Evolutionary conservation across 2,113 vertebrate species (phyloP), one percentile per base, ranked within the genome.

Genomic region (Centrocercus urophasianus): DNA sequence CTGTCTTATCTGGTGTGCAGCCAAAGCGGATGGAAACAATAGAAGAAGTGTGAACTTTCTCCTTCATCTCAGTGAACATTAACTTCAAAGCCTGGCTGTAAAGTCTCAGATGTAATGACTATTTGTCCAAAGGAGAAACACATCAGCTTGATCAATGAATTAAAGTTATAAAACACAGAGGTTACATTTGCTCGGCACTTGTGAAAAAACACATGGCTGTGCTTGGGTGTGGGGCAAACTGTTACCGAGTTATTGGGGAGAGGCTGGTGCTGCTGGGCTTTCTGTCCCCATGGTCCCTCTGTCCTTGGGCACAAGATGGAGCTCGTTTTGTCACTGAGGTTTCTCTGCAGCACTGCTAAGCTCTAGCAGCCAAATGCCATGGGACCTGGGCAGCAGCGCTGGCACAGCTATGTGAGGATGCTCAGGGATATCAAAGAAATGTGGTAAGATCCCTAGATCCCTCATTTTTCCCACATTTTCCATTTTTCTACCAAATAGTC

Each of bases 21-120:
- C 83, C 88, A 84, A 90, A 87, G 59, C 79, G 81, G 27, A 93
- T 93, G 95, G 94, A 96, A 95, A 86, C 83, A 91, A 86, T 74
- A 80, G 87, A n/a, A 88, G 83, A 96, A 91, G 95, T 96, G 95
- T 94, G 93, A 96, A 97, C 87, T 87, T 94, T 94, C 94, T 95
- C 93, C 80, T 93, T 96, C 94, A 91, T 96, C 96, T 96, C 67
- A 81, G 85, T 90, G 86, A 86, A 96, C 96, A 95, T 96, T 97
- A 96, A 92, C 90, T 92, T 93, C 85, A 89, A 96, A 96, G 95
- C 76, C 61, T 75, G 65, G 32, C 66, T 61, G 6, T 74, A 90
- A 94, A 94, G 90, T 95, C 93, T 93, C 89, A 94, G 85, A 96
- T 93, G 86, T 91, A 93, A 97, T 94, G 90, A 81, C 77, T 92